A percentile compares a stretch with the other conserved stretches of the same genome.
Evolutionary conservation across 1,140 invertebrate genomes (phyloP).

Genomic region (Yoshiicerus persimilis): DNA sequence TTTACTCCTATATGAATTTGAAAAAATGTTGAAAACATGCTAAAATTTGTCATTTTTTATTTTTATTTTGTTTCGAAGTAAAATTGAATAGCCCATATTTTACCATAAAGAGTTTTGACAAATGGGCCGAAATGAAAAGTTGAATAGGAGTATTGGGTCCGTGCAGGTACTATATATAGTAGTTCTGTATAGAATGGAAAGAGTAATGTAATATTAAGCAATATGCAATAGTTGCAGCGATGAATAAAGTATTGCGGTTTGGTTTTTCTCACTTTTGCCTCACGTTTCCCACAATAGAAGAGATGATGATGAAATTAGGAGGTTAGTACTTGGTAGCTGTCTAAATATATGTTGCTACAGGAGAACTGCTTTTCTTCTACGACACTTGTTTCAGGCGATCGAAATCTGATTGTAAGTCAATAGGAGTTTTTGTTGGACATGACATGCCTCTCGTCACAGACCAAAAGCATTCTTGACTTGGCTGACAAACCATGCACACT

Average conservation of each 20-base stretch:
- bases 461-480: background rate
- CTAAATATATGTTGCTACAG: background rate
- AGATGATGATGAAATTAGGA: background rate
- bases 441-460: background rate
- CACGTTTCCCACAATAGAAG: background rate
- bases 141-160: no score
- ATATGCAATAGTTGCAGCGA: background rate
- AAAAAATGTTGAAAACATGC: no score
- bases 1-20: no score
- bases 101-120: no score
- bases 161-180: no score
- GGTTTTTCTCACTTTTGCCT: background rate
- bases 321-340: background rate
- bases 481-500: background rate
- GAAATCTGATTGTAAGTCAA: background rate
- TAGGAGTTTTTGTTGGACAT: background rate
- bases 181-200: no score
- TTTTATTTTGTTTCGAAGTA: no score
- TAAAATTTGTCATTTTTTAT: no score
- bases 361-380: background rate
- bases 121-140: no score
- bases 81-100: no score
- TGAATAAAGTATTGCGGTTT: background rate
- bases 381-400: background rate
- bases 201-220: background rate